phyloP scores from a whole-genome alignment of 1,140 invertebrate genomes.

The Laupala kohalensis region DNA sequence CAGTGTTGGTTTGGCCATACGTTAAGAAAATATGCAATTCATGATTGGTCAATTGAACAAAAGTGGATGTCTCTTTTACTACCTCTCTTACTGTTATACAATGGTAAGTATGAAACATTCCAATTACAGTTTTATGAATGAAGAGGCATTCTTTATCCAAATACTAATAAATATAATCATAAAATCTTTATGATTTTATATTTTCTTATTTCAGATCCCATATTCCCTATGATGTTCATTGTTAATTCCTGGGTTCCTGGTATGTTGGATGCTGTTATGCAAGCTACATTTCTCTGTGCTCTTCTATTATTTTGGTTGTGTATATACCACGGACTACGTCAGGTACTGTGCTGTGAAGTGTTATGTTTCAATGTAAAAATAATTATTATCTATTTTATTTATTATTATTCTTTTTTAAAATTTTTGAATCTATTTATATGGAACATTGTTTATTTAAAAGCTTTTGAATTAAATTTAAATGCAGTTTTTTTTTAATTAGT shows the following conservation, averaged over 20 bases:
- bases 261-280: conserved; percentile 78
- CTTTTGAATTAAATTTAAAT: too few species aligned
- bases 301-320: conserved; percentile 89
- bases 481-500: too few species aligned
- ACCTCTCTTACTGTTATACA: conserved; percentile 78
- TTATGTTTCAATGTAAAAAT: neutral
- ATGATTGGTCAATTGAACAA: conserved; percentile 96
- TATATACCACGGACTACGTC: conserved; percentile 85
- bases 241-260: conserved; percentile 81
- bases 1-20: conserved; percentile 87
- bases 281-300: conserved; percentile 76
- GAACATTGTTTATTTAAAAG: neutral
- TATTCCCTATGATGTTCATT: conserved; percentile 83
- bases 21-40: conserved; percentile 71
- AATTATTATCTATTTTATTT: neutral
- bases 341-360: conserved; percentile 54
- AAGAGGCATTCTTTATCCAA: too few species aligned
- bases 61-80: conserved; percentile 87
- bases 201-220: conserved; percentile 54
- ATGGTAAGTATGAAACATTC: conserved; percentile 55
- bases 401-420: neutral
- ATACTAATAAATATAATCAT: too few species aligned
- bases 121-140: neutral
- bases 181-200: neutral
- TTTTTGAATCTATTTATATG: neutral